Evolutionary conservation across 2,113 vertebrate genomes (phyloP).

Genomic region (Erythrocercus mccallii): DNA sequence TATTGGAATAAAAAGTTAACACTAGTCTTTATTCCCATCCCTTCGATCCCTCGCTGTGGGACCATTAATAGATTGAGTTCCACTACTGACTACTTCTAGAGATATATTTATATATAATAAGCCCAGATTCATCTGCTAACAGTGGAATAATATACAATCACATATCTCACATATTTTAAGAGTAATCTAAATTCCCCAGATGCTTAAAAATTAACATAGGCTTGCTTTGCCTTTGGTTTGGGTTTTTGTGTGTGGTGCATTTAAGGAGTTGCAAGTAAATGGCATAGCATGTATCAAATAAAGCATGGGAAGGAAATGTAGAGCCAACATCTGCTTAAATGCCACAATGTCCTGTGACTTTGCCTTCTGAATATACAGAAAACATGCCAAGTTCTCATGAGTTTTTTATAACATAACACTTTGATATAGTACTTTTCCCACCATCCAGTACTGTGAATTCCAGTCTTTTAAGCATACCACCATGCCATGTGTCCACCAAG

Average conservation of each 20-base stretch:
- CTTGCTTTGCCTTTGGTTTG: conserved; percentile 3
- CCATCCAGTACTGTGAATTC: neutral
- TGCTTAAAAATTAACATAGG: neutral
- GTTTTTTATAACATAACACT: neutral
- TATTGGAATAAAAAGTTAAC: neutral
- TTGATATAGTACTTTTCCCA: neutral
- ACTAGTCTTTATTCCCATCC: neutral
- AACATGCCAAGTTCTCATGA: neutral
- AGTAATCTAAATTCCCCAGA: conserved; percentile 10
- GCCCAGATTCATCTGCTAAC: neutral
- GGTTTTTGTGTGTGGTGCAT: neutral
- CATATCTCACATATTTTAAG: conserved; percentile 31
- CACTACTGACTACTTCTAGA: neutral
- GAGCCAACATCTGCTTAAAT: neutral
- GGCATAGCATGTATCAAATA: neutral
- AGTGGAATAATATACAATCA: conserved; percentile 14
- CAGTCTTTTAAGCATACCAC: neutral
- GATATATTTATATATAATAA: neutral
- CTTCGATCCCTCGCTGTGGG: neutral
- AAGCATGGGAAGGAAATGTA: neutral
- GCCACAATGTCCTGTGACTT: neutral
- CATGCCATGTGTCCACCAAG: fast-evolving
- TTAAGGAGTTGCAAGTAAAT: neutral
- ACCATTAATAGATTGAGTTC: neutral
- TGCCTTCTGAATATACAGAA: neutral